Evolutionary conservation across 2,113 vertebrate genomes (phyloP).

Genomic region (Notarius lentiginosus): DNA sequence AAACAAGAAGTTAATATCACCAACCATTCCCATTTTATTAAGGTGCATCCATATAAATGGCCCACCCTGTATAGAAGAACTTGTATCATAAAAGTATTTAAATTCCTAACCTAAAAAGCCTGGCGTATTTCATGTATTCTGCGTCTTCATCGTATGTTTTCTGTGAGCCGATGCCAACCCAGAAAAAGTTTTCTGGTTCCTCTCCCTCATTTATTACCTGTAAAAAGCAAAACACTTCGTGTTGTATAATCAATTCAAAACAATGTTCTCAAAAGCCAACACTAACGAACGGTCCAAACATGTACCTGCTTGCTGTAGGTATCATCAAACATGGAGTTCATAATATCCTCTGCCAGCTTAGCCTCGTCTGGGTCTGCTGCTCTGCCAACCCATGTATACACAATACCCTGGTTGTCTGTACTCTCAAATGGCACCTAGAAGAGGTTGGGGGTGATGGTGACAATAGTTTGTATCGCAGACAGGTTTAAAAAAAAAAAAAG

Average conservation of each 20-base stretch:
- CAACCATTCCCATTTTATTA: too few relatives aligned
- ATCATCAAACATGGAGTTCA: conserved; percentile 94
- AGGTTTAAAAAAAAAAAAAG: neutral
- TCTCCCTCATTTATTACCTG: conserved; percentile 97
- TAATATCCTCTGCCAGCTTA: conserved; percentile 93
- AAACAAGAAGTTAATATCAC: too few relatives aligned
- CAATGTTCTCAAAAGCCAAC: neutral
- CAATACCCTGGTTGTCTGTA: conserved; percentile 94
- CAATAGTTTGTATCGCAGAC: neutral
- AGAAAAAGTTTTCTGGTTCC: conserved; percentile 98
- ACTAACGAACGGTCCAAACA: neutral
- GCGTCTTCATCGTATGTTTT: conserved; percentile 92
- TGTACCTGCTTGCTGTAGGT: conserved; percentile 96
- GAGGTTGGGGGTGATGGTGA: too few relatives aligned
- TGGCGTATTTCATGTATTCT: conserved; percentile 92
- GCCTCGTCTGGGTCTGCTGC: conserved; percentile 92
- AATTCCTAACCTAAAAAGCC: conserved; percentile 86
- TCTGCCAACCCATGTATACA: conserved; percentile 96
- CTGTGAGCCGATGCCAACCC: conserved; percentile 93
- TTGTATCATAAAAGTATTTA: neutral
- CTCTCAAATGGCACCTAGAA: conserved; percentile 95
- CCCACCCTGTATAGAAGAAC: too few relatives aligned
- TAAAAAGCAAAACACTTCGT: neutral
- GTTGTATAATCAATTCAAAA: neutral
- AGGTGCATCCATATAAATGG: too few relatives aligned